A percentile compares a stretch with the other conserved stretches of the same genome.
phyloP scores from a whole-genome alignment of 2,797 vertebrate species.

The Sebastolobus altivelis region DNA sequence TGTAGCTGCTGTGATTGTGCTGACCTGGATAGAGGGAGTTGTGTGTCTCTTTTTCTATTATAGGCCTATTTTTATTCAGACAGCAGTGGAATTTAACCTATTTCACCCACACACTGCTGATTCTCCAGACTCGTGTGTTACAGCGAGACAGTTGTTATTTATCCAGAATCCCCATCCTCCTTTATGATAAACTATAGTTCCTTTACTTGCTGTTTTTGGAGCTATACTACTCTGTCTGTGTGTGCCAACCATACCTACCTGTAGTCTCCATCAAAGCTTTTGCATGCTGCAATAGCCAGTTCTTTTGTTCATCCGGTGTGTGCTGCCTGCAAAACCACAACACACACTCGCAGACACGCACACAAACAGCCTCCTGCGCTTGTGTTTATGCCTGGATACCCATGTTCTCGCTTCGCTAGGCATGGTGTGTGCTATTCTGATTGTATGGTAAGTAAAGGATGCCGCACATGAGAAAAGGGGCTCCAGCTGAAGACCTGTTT shows the following conservation, averaged over 20 bases:
- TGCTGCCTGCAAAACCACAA: slow-evolving; percentile 47
- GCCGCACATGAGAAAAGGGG: slow-evolving; percentile 27
- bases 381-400: slow-evolving; percentile 41
- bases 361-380: slow-evolving; percentile 13
- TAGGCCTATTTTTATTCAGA: slow-evolving; percentile 44
- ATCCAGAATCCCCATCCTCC: neutral
- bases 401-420: slow-evolving; percentile 36
- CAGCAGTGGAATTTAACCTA: slow-evolving; percentile 62
- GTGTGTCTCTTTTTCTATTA: slow-evolving; percentile 26
- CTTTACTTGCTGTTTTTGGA: neutral
- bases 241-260: slow-evolving; percentile 42
- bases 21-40: slow-evolving; percentile 62
- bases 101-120: slow-evolving; percentile 37
- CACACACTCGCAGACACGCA: neutral
- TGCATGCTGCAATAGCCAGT: slow-evolving; percentile 48
- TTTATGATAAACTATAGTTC: neutral
- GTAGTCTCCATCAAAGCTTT: slow-evolving; percentile 43
- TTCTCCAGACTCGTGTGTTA: slow-evolving; percentile 5
- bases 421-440: slow-evolving; percentile 26
- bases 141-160: neutral
- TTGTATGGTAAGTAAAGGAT: slow-evolving; percentile 28
- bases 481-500: slow-evolving; percentile 48
- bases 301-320: slow-evolving; percentile 70
- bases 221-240: neutral
- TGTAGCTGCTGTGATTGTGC: slow-evolving; percentile 56